Evolutionary conservation across 35 echinoderm and acorn worm species (phyloP).

Genomic region (Patiria miniata): DNA sequence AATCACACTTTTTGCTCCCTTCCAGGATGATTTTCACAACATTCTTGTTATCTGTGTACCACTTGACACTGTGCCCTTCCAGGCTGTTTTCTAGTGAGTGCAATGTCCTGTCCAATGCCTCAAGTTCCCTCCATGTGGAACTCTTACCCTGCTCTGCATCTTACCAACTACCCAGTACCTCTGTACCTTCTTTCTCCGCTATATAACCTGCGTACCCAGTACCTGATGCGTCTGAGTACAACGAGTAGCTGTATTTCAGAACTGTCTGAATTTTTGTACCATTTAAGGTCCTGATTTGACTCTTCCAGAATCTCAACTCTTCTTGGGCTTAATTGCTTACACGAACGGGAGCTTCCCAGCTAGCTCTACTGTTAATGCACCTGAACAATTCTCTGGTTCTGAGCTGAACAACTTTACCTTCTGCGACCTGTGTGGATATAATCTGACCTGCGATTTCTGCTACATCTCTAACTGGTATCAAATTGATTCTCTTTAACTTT

Average conservation of each 20-base stretch:
- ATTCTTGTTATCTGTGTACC: conserved; percentile 54
- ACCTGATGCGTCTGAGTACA: conserved; percentile 37
- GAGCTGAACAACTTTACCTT: not conserved
- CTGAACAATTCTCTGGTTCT: conserved; percentile 19
- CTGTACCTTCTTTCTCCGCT: not conserved
- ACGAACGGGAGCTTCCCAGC: conserved; percentile 30
- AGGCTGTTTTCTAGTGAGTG: not conserved
- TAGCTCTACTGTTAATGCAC: conserved; percentile 17
- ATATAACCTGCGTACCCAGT: conserved; percentile 27
- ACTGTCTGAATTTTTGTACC: not conserved
- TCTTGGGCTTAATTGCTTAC: not conserved
- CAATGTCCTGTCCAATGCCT: conserved; percentile 29
- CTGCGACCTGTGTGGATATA: conserved; percentile 7
- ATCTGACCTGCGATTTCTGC: conserved; percentile 5
- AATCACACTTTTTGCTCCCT: conserved; percentile 8
- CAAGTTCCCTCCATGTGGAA: conserved; percentile 57
- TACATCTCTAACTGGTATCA: conserved; percentile 8
- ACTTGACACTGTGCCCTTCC: conserved; percentile 25
- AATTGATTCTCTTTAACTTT: not conserved
- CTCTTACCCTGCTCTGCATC: conserved; percentile 25
- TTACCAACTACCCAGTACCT: conserved; percentile 30
- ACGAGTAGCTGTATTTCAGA: not conserved
- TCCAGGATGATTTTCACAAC: conserved; percentile 29
- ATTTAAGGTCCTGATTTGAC: not conserved
- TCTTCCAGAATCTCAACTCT: conserved; percentile 21